Percentiles rank a stretch among this genome's conserved stretches.
Evolutionary conservation across 1,140 invertebrate genomes (phyloP).

Genomic region (Zaprionus inermis): DNA sequence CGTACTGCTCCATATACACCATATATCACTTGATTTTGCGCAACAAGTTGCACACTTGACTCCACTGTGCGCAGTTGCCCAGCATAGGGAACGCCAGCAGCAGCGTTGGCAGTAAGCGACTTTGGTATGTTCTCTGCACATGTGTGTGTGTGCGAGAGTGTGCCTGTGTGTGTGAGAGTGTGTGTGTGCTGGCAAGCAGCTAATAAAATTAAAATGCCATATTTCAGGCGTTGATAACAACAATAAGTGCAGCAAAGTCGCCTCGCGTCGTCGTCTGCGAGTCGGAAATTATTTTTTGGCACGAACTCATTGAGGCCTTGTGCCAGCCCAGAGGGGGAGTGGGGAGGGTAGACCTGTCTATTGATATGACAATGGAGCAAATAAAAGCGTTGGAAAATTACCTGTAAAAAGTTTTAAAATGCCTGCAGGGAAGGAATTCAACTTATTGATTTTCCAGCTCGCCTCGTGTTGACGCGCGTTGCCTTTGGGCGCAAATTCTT

Average conservation of each 20-base stretch:
- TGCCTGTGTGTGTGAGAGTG: background rate
- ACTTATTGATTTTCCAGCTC: slow-evolving; percentile 68
- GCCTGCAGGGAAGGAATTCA: slow-evolving; percentile 23
- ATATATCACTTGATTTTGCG: background rate
- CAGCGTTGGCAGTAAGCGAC: background rate
- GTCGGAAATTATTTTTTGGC: slow-evolving; percentile 80
- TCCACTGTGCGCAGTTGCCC: slow-evolving; percentile 43
- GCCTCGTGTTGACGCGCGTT: slow-evolving; percentile 40
- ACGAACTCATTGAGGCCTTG: slow-evolving; percentile 74
- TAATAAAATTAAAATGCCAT: slow-evolving; percentile 83
- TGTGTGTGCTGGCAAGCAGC: slow-evolving; percentile 63
- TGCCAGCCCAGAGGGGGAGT: slow-evolving; percentile 36
- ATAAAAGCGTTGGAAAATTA: slow-evolving; percentile 59
- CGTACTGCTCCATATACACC: background rate
- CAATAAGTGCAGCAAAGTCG: slow-evolving; percentile 79
- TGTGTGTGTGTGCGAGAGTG: background rate
- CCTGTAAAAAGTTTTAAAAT: slow-evolving; percentile 62
- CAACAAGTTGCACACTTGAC: background rate
- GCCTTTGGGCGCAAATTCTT: slow-evolving; percentile 58
- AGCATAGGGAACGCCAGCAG: slow-evolving; percentile 40
- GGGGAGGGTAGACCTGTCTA: slow-evolving; percentile 36
- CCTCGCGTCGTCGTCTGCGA: slow-evolving; percentile 54
- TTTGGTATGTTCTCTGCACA: background rate
- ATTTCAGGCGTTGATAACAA: slow-evolving; percentile 82
- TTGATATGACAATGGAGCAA: slow-evolving; percentile 67